These are phyloP conservation scores for Sialis lutaria DNA, from an alignment of 2,888 invertebrate genomes.

Conservation along the genomic window DNA sequence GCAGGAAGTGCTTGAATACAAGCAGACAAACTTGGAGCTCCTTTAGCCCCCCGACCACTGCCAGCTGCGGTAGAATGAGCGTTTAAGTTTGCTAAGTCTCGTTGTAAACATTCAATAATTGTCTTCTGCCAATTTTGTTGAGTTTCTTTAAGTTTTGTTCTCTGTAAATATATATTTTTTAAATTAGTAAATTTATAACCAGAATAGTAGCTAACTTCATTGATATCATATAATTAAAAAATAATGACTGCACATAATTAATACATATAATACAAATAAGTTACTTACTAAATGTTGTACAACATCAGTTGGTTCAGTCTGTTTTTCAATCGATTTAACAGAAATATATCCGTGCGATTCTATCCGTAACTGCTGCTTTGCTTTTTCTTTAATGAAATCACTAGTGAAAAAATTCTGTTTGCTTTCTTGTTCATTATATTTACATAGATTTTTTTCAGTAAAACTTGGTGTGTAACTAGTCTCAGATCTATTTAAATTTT, in stretches of 20 bases:
- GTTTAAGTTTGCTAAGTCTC: constrained; percentile 48
- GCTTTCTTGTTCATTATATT: constrained; percentile 20
- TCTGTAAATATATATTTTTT: constrained; percentile 24
- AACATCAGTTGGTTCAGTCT: constrained; percentile 20
- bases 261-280: not conserved
- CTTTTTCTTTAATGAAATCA: constrained; percentile 33
- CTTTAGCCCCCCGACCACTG: not conserved
- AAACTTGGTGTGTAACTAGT: not conserved
- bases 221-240: not conserved
- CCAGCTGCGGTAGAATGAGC: constrained; percentile 28
- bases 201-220: too few relatives aligned
- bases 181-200: not conserved
- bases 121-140: constrained; percentile 47
- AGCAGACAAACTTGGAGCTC: constrained; percentile 1
- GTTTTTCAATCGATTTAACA: constrained; percentile 43
- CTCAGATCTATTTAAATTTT: constrained; percentile 2
- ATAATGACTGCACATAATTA: not conserved
- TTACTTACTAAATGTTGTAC: constrained; percentile 28
- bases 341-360: constrained; percentile 50
- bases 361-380: constrained; percentile 44
- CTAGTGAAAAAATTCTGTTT: constrained; percentile 25
- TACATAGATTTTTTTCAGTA: constrained; percentile 6
- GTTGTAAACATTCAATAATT: constrained; percentile 42
- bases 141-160: constrained; percentile 39
- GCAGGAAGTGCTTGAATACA: constrained; percentile 19